Conservation (phyloP, 2,113 vertebrate genomes). For the Cettia cetti region DNA sequence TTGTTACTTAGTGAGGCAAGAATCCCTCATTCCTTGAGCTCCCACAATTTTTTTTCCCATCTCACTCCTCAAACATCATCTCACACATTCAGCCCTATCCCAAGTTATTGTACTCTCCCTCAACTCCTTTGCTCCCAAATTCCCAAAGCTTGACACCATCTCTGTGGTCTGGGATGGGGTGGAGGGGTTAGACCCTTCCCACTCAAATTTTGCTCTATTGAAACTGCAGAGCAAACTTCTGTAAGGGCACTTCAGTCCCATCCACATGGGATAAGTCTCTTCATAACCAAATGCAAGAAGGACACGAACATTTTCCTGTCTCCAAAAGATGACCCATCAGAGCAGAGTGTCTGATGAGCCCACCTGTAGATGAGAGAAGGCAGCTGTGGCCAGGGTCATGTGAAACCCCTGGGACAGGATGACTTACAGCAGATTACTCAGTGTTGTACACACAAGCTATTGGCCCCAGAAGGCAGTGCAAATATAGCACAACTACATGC, state of each 20-base stretch:
- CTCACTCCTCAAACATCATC: not conserved
- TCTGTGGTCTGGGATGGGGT: not conserved
- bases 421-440: not conserved
- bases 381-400: not conserved
- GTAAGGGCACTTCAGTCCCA: not conserved
- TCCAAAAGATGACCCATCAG: no score
- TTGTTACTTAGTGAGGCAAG: not conserved
- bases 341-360: not conserved
- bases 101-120: not conserved
- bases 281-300: not conserved
- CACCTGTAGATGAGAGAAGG: not conserved
- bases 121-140: not conserved
- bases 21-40: not conserved
- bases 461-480: not conserved
- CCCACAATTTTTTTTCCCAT: not conserved
- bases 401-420: not conserved
- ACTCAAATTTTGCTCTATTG: not conserved
- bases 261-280: accelerated
- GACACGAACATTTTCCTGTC: not conserved
- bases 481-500: not conserved
- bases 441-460: not conserved
- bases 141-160: not conserved
- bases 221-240: not conserved
- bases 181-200: not conserved
- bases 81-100: not conserved